phyloP scores from a whole-genome alignment of 2,888 invertebrate genomes.

The Mesochorus sp. region DNA sequence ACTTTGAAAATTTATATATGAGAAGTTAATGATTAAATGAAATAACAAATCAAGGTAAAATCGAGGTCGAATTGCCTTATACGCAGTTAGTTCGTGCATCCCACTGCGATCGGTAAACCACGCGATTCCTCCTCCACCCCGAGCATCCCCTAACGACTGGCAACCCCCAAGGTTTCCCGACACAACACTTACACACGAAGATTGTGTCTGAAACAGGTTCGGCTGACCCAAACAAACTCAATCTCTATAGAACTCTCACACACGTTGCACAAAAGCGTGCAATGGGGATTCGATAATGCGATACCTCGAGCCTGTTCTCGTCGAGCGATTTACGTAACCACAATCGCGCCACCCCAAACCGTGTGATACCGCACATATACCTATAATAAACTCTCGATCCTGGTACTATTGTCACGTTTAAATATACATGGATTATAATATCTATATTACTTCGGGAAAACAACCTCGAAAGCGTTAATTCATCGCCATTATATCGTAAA shows the following conservation, averaged over 20 bases:
- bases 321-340: slow-evolving; percentile 43
- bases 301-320: slow-evolving; percentile 27
- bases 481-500: slow-evolving; percentile 31
- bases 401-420: not conserved
- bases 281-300: slow-evolving; percentile 50
- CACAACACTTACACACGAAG: no score
- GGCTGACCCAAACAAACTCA: slow-evolving; percentile 34
- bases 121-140: no score
- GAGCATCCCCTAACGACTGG: no score
- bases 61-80: no score
- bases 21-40: no score
- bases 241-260: slow-evolving; percentile 26
- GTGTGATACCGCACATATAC: not conserved
- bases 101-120: no score
- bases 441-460: not conserved
- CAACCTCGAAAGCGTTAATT: slow-evolving; percentile 8
- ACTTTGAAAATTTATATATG: no score
- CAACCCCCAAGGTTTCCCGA: no score
- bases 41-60: no score
- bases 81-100: no score
- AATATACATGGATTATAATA: not conserved
- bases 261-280: slow-evolving; percentile 11
- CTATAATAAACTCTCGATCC: not conserved
- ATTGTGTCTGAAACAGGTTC: no score
- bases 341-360: slow-evolving; percentile 13